These are phyloP conservation scores for Clarias fuscus DNA, from an alignment of 2,797 vertebrate species.

Conservation along the genomic window DNA sequence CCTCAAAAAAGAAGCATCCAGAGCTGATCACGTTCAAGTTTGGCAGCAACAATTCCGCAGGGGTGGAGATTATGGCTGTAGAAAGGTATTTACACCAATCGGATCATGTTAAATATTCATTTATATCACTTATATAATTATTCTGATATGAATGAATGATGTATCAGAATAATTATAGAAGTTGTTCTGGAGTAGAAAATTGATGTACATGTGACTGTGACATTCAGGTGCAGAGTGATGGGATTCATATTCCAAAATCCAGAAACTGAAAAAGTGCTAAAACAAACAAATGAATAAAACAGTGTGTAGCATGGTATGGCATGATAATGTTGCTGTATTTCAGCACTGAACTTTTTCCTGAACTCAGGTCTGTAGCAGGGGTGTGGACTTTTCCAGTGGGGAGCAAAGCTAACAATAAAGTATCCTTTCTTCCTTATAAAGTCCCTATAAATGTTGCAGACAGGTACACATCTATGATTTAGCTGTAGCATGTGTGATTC, in stretches of 20 bases:
- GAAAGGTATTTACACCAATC: slow-evolving; percentile 81
- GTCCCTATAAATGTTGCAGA: not conserved
- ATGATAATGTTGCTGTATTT: not conserved
- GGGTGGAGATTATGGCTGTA: slow-evolving; percentile 92
- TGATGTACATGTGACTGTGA: not conserved
- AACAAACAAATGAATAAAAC: no score
- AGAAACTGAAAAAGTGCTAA: not conserved
- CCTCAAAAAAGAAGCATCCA: slow-evolving; percentile 98
- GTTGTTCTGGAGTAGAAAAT: not conserved
- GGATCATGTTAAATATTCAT: not conserved
- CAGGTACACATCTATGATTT: not conserved
- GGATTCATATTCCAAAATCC: not conserved
- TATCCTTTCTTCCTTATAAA: not conserved
- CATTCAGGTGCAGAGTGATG: not conserved
- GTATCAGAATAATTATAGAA: not conserved
- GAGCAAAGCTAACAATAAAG: not conserved
- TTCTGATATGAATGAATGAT: no score
- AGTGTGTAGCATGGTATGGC: not conserved
- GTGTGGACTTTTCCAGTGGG: no score
- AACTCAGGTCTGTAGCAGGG: not conserved
- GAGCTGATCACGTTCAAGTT: slow-evolving; percentile 99
- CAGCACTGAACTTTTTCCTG: not conserved
- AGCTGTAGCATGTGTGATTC: not conserved
- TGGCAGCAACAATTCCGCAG: slow-evolving; percentile 89
- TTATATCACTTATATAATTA: no score